These are phyloP conservation scores for Ictalurus furcatus DNA, from an alignment of 2,113 vertebrate genomes.

Conservation along the genomic window DNA sequence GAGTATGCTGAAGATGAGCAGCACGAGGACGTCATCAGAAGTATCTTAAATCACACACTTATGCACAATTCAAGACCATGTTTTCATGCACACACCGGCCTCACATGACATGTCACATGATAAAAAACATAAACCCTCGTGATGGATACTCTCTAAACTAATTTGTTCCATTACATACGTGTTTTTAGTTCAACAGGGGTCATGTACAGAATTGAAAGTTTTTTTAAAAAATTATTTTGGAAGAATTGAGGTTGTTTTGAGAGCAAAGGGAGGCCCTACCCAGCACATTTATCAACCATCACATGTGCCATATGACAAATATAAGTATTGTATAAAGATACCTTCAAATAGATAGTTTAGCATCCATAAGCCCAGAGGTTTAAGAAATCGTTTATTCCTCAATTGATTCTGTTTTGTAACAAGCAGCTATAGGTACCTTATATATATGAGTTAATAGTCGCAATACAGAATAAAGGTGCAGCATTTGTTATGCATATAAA, in stretches of 20 bases:
- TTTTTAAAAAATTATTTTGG: too few relatives aligned
- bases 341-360: too few relatives aligned
- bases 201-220: not conserved
- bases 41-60: not conserved
- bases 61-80: slow-evolving; percentile 5
- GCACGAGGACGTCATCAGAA: not conserved
- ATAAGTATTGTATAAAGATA: too few relatives aligned
- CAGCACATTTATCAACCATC: too few relatives aligned
- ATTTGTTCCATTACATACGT: not conserved
- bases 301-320: too few relatives aligned
- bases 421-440: too few relatives aligned
- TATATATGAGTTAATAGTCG: too few relatives aligned
- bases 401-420: too few relatives aligned
- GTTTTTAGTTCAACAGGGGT: not conserved
- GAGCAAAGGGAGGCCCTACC: too few relatives aligned
- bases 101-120: not conserved
- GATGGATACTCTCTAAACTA: not conserved
- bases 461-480: not conserved
- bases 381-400: too few relatives aligned
- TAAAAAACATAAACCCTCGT: not conserved
- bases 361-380: too few relatives aligned
- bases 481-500: not conserved
- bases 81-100: not conserved
- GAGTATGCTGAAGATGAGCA: slow-evolving; percentile 1
- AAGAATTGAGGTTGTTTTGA: too few relatives aligned